Evolutionary conservation across 2,888 invertebrate species (phyloP), one percentile per base, ranked within the genome.

Genomic region (Halocaridina rubra): DNA sequence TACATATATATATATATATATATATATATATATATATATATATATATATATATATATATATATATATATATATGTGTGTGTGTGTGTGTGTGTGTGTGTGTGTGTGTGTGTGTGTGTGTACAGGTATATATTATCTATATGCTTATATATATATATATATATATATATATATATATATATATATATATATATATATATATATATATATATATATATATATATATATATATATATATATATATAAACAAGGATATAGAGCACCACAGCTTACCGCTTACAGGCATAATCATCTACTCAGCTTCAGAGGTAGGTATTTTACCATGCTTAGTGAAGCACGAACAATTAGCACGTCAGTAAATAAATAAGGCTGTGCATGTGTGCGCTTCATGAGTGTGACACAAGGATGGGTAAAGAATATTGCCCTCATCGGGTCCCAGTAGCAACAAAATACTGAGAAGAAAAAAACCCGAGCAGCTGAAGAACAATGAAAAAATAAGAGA

Each of bases 171-270:
- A 67, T 27, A 67, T 27, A 22, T 22, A 67, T 27, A 67, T 27
- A 67, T 27, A 67, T 27, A 22, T 5, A 5, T 59, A 61, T 57
- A 61, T 57, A n/a, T 77, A 27, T 29, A 32, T 57, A 59, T 57
- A 59, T 59, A 24, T 30, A 61, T 53, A 74, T 67, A 4, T 67
- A 71, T 79, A 74, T 53, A 81, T 78, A 80, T 57, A 80, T 80
- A 39, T 46, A 85, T 85, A 59, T 59, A 59, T 30, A 86, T 1
- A 85, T 59, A 33, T 77, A 59, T 59, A 72, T 90, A 90, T 89
- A 86, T 89, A 85, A 86, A 74, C 64, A 81, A 46, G 13, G 24
- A 24, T 71, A 71, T 13, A 19, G 29, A 39, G 16, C 13, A 27
- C 29, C 22, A n/a, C 29, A 75, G 22, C 39, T 39, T 22, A 13